Base-by-base conservation (phyloP, 2,797 vertebrate species). In the Gymnothorax javanicus region DNA sequence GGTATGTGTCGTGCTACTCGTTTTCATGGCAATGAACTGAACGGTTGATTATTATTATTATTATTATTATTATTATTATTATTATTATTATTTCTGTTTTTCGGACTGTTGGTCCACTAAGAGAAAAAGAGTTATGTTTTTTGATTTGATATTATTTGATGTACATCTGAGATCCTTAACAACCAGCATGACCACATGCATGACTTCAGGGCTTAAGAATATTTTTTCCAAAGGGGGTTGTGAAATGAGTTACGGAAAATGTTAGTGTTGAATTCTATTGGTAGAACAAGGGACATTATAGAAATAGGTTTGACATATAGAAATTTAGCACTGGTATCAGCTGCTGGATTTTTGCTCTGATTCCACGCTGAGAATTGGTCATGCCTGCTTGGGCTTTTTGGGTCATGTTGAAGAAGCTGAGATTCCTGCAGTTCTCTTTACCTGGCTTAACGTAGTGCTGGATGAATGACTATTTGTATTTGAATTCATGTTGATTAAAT, bases 1-100 rank as follows among this genome's bases (percentile, higher is more conserved):
- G 99, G 99, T 99, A 98, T 97, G 15, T 88, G 87, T 75, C 90
- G 81, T 81, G 43, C 52, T 75, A 82, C 67, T 60, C 25, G 43
- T 67, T 82, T 82, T 82, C 57, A 57, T 82, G 25, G 13, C 13
- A 4, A 17, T 75, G 6, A 75, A 43, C 33, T 43, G 33, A 60
- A 60, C 59, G 7, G 17, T 13, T 23, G 17, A 77, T 57, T 57
- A n/a, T 57, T 13, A 58, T 82, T 7, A 57, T 82, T 58, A 57
- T 7, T 82, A 2, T 82, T 56, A 82, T 82, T 8, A 58, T 82
- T 82, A 15, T 58, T 56, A 7, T 57, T 82, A 25, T 58, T 82
- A 25, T 82, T 57, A 58, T 12, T 23, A 52, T 58, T 43, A 43
- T 43, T 43, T 43, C 33, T 43, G 33, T 43, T 43, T 43, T 43